phyloP scores from a whole-genome alignment of 2,797 vertebrate species.

The Australoheros facetus region DNA sequence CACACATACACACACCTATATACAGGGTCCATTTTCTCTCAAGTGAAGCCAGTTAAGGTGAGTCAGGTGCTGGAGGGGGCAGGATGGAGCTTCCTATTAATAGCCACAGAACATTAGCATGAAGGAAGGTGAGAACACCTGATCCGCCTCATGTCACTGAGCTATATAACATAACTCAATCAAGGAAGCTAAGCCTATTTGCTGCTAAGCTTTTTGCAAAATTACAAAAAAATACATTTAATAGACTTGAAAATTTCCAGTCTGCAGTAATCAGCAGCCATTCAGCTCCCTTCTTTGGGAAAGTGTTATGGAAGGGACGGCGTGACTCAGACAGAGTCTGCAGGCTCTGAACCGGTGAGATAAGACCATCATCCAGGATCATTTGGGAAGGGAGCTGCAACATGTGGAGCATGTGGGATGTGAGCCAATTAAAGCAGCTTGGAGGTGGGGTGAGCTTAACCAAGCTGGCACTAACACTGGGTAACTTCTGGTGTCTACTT shows the following conservation, averaged over 20 bases:
- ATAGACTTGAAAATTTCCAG: slow-evolving; percentile 13
- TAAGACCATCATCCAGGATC: slow-evolving; percentile 19
- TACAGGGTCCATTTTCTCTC: slow-evolving; percentile 21
- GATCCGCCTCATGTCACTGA: background rate
- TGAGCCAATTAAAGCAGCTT: slow-evolving; percentile 4
- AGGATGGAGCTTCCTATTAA: slow-evolving; percentile 52
- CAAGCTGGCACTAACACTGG: slow-evolving; percentile 10
- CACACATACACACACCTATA: slow-evolving; percentile 20
- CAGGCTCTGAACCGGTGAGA: slow-evolving; percentile 24
- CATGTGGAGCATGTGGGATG: slow-evolving; percentile 9
- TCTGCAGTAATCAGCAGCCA: background rate
- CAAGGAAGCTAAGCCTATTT: slow-evolving; percentile 18
- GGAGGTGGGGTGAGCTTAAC: slow-evolving; percentile 16
- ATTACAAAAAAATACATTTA: slow-evolving; percentile 29
- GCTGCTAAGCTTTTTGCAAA: background rate
- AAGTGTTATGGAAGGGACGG: background rate
- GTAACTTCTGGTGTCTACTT: background rate
- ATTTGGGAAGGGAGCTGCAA: slow-evolving; percentile 9
- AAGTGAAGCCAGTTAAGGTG: slow-evolving; percentile 43
- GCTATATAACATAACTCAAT: slow-evolving; percentile 17
- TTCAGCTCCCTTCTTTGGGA: background rate
- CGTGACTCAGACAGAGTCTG: slow-evolving; percentile 18
- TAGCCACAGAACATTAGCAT: slow-evolving; percentile 52
- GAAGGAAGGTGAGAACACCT: slow-evolving; percentile 25
- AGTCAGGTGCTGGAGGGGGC: slow-evolving; percentile 51